These are phyloP conservation scores for Platysternon megacephalum DNA, from an alignment of 2,113 vertebrate species.

Conservation along the genomic window DNA sequence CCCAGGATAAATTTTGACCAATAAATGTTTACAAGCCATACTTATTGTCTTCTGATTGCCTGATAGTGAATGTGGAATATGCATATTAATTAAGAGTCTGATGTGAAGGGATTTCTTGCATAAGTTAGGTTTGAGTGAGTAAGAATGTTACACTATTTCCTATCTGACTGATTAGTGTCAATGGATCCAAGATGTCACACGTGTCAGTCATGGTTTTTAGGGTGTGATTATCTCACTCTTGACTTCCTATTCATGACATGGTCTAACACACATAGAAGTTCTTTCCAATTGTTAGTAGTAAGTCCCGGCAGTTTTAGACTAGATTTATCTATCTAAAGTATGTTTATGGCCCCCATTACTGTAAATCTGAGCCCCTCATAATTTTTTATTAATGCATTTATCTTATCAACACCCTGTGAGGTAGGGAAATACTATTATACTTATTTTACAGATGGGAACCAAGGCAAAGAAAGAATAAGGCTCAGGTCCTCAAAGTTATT, in stretches of 20 bases:
- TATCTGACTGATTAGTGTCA: background rate
- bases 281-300: background rate
- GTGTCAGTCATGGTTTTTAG: background rate
- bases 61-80: background rate
- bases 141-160: background rate
- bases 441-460: background rate
- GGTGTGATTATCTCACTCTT: background rate
- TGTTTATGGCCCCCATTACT: fast-evolving
- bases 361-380: background rate
- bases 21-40: background rate
- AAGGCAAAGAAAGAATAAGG: background rate
- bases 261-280: background rate
- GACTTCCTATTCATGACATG: background rate
- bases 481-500: background rate
- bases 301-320: background rate
- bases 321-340: background rate
- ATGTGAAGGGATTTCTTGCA: background rate
- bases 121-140: background rate
- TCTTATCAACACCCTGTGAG: background rate
- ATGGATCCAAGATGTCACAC: background rate
- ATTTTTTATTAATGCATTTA: background rate
- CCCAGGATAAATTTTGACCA: background rate
- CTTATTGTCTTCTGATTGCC: background rate
- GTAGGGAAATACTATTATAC: background rate
- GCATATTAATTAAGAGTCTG: background rate